phyloP scores from a whole-genome alignment of 2,797 vertebrate genomes.

The Psittacula echo region DNA sequence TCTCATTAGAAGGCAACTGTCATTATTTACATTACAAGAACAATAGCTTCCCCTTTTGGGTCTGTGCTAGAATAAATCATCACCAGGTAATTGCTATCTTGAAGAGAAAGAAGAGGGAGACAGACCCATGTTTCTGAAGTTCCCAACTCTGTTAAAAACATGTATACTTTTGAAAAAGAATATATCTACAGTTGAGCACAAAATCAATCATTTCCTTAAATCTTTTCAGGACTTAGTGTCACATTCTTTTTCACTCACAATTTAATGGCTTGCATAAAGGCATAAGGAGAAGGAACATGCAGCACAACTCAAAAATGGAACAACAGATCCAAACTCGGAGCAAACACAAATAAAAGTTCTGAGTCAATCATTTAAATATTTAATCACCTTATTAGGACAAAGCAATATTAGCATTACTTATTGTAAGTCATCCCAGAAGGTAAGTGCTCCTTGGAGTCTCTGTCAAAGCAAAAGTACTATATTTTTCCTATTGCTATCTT shows the following conservation, averaged over 20 bases:
- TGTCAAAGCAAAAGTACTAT: background rate
- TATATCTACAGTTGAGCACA: background rate
- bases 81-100: background rate
- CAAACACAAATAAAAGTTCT: background rate
- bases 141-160: background rate
- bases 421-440: background rate
- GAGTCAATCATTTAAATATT: background rate
- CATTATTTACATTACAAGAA: background rate
- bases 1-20: background rate
- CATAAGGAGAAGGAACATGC: background rate
- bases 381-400: background rate
- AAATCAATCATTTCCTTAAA: background rate
- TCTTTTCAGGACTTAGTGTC: background rate
- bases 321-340: background rate
- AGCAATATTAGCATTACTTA: background rate
- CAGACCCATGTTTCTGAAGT: background rate
- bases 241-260: background rate
- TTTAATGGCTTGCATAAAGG: background rate
- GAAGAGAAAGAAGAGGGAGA: background rate
- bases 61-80: background rate
- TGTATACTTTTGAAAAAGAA: background rate
- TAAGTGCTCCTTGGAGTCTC: background rate
- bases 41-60: background rate
- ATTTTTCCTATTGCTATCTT: background rate
- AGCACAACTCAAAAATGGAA: background rate